phyloP scores from a whole-genome alignment of 2,888 invertebrate species.

The Acrobasis suavella region DNA sequence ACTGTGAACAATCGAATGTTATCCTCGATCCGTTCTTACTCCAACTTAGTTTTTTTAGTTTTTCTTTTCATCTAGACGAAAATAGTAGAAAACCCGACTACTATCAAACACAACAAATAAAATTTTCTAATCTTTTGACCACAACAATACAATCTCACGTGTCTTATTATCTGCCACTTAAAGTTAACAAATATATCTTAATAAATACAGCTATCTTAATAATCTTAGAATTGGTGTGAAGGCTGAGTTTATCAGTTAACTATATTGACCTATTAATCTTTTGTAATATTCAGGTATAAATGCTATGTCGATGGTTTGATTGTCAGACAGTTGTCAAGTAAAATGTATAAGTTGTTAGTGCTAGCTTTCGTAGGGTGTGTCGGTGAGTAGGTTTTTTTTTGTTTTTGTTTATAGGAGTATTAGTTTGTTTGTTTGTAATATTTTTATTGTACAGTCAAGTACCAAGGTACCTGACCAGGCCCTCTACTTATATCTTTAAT shows the following conservation, averaged over 20 bases:
- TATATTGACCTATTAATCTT: slow-evolving; percentile 66
- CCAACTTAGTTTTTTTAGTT: too few relatives aligned
- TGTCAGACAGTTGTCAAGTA: slow-evolving; percentile 38
- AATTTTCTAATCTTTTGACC: background rate
- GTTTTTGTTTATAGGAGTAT: background rate
- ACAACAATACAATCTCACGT: slow-evolving; percentile 24
- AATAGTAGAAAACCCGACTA: too few relatives aligned
- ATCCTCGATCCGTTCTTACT: too few relatives aligned
- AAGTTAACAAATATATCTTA: slow-evolving; percentile 30
- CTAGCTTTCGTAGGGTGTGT: slow-evolving; percentile 42
- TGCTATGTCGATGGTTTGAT: slow-evolving; percentile 35
- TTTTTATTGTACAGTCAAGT: too few relatives aligned
- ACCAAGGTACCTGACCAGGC: too few relatives aligned
- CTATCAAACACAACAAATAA: background rate
- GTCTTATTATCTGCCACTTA: slow-evolving; percentile 24
- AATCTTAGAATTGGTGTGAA: slow-evolving; percentile 64
- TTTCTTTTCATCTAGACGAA: too few relatives aligned
- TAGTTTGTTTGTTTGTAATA: too few relatives aligned
- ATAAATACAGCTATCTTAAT: slow-evolving; percentile 15
- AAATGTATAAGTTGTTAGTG: slow-evolving; percentile 47
- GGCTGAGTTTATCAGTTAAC: slow-evolving; percentile 63
- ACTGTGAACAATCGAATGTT: too few relatives aligned
- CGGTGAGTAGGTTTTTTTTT: slow-evolving; percentile 46
- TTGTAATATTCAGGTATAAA: slow-evolving; percentile 64
- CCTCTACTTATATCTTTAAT: too few relatives aligned